A percentile compares a stretch with the other conserved stretches of the same genome.
These are phyloP conservation scores for Lagorchestes hirsutus DNA, from an alignment of 2,797 vertebrate species.

Conservation along the genomic window DNA sequence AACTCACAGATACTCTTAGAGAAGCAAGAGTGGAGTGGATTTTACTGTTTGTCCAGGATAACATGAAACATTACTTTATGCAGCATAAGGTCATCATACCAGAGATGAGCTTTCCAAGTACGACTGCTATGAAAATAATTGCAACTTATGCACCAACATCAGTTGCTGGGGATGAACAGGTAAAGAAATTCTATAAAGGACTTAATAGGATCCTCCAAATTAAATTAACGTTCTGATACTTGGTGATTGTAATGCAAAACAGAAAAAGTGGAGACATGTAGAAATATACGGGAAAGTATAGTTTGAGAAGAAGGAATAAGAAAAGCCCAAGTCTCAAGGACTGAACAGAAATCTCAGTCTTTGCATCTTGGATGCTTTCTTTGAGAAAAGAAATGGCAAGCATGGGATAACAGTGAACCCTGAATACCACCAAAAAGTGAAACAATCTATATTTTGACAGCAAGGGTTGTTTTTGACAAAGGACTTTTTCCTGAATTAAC, in stretches of 20 bases:
- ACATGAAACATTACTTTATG: not conserved
- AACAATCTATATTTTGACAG: not conserved
- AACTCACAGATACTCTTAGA: not conserved
- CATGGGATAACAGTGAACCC: not conserved
- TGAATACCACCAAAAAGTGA: not conserved
- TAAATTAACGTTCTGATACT: not conserved
- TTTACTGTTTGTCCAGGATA: not conserved
- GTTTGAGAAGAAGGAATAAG: not conserved
- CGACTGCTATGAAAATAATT: not conserved
- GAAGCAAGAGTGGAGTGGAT: not conserved
- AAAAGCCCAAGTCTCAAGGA: not conserved
- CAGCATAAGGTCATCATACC: not conserved
- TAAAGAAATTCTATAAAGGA: not conserved
- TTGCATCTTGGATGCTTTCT: not conserved
- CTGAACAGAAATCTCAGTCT: not conserved
- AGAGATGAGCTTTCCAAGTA: not conserved
- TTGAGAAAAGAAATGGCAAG: not conserved
- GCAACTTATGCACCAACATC: not conserved
- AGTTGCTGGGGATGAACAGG: not conserved
- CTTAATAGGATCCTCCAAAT: not conserved
- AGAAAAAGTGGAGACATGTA: not conserved
- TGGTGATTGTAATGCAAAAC: not conserved
- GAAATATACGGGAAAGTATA: not conserved
- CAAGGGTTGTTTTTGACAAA: not conserved
- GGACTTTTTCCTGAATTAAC: not conserved